Conservation (phyloP, 2,797 vertebrate species). For the Pterois miles region DNA sequence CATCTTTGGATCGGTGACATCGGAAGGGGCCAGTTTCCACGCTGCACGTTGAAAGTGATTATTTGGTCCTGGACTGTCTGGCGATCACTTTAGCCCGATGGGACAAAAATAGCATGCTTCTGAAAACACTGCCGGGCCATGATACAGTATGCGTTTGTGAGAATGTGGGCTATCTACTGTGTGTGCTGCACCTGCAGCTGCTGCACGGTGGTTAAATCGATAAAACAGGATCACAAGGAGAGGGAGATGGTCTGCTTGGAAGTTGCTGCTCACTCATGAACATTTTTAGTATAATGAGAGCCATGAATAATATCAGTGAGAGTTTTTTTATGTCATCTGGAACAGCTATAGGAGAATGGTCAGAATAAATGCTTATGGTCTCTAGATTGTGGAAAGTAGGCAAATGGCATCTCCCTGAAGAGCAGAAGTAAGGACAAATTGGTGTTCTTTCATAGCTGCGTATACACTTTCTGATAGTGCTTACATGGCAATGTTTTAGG, state of each 20-base stretch:
- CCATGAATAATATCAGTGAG: neutral
- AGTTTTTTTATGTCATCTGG: neutral
- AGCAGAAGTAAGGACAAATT: conserved; percentile 51
- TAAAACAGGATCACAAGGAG: conserved; percentile 20
- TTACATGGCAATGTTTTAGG: conserved; percentile 48
- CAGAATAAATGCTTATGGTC: conserved; percentile 33
- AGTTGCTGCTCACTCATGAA: conserved; percentile 23
- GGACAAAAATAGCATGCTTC: conserved; percentile 54
- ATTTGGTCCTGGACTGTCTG: conserved; percentile 70
- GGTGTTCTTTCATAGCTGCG: conserved; percentile 36
- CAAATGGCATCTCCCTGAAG: conserved; percentile 47
- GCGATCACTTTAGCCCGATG: conserved; percentile 45
- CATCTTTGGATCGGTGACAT: conserved; percentile 76
- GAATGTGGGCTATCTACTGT: conserved; percentile 13
- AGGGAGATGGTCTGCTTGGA: conserved; percentile 3
- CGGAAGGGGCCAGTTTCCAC: conserved; percentile 59
- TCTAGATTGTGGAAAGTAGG: conserved; percentile 35
- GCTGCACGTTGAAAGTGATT: conserved; percentile 66
- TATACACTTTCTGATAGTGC: conserved; percentile 55
- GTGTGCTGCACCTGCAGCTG: conserved; percentile 38
- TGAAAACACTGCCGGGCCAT: conserved; percentile 34
- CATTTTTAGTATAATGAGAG: conserved; percentile 18
- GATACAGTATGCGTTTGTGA: conserved; percentile 49
- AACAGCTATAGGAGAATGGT: neutral
- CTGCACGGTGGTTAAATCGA: conserved; percentile 16